These are phyloP conservation scores for Euborellia annulipes DNA, from an alignment of 1,140 invertebrate genomes.

Conservation along the genomic window DNA sequence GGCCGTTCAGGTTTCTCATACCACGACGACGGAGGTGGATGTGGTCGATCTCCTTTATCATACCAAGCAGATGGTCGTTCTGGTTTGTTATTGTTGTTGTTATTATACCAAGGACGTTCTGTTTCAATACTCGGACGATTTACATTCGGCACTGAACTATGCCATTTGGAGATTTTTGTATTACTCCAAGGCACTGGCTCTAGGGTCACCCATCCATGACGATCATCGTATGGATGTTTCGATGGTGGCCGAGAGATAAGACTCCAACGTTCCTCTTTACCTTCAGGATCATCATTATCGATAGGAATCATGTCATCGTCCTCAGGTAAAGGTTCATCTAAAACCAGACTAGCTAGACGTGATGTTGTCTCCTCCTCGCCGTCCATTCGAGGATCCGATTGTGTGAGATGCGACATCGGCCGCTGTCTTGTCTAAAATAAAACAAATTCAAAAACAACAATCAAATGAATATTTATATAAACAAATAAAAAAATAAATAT, in stretches of 20 bases:
- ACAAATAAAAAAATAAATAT: too few relatives aligned
- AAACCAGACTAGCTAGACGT: too few relatives aligned
- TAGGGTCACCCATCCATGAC: slow-evolving; percentile 56
- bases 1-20: too few relatives aligned
- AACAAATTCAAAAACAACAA: too few relatives aligned
- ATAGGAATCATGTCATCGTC: background rate
- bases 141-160: slow-evolving; percentile 27
- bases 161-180: slow-evolving; percentile 65
- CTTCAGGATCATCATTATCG: background rate
- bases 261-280: slow-evolving; percentile 20
- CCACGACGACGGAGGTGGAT: too few relatives aligned
- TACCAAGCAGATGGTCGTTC: slow-evolving; percentile 19
- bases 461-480: too few relatives aligned
- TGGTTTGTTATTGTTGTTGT: slow-evolving; percentile 16
- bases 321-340: too few relatives aligned
- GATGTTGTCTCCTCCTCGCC: too few relatives aligned
- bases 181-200: slow-evolving; percentile 62
- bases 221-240: slow-evolving; percentile 43
- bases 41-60: slow-evolving; percentile 14
- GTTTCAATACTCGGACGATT: too few relatives aligned
- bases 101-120: background rate
- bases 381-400: too few relatives aligned
- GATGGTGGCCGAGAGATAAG: slow-evolving; percentile 25
- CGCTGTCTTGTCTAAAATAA: too few relatives aligned
- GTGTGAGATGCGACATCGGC: too few relatives aligned